These are phyloP conservation scores for Drosophila miranda DNA, from an alignment of 1,140 invertebrate genomes.

Conservation along the genomic window DNA sequence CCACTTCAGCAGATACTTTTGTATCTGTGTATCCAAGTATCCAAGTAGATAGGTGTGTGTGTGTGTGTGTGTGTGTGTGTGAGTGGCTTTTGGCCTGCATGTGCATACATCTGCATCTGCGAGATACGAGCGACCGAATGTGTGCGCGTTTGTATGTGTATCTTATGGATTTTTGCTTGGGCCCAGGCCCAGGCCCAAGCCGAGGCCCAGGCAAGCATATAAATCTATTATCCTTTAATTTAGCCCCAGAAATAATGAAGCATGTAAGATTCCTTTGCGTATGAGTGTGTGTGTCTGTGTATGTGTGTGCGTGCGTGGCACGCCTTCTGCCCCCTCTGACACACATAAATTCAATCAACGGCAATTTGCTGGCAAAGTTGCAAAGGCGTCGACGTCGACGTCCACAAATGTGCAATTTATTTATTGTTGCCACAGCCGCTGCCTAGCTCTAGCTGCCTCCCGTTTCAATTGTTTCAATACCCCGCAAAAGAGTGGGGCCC, in stretches of 20 bases:
- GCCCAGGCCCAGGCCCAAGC: constrained; percentile 16
- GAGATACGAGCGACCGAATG: constrained; percentile 1
- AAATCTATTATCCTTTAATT: constrained; percentile 81
- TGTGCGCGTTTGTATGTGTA: constrained; percentile 26
- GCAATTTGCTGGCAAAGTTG: constrained; percentile 63
- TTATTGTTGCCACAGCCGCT: constrained; percentile 45
- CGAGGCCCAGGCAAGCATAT: constrained; percentile 48
- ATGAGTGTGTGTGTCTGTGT: constrained; percentile 21
- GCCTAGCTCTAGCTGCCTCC: neutral
- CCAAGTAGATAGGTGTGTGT: neutral
- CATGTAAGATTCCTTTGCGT: constrained; percentile 53
- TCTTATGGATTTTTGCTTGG: constrained; percentile 55
- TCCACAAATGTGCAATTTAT: constrained; percentile 70
- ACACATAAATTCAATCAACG: constrained; percentile 69
- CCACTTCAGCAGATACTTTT: too few species aligned
- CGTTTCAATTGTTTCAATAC: neutral
- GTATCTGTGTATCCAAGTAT: neutral
- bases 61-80: constrained; percentile 19
- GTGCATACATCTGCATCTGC: constrained; percentile 11
- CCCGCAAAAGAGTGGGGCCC: neutral
- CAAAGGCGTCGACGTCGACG: constrained; percentile 43
- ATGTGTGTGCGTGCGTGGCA: constrained; percentile 22
- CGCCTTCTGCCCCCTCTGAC: constrained; percentile 18
- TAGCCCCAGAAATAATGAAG: constrained; percentile 73
- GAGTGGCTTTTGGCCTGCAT: constrained; percentile 5